These are phyloP conservation scores for Anthonomus grandis DNA, from an alignment of 1,140 invertebrate species.

Conservation along the genomic window DNA sequence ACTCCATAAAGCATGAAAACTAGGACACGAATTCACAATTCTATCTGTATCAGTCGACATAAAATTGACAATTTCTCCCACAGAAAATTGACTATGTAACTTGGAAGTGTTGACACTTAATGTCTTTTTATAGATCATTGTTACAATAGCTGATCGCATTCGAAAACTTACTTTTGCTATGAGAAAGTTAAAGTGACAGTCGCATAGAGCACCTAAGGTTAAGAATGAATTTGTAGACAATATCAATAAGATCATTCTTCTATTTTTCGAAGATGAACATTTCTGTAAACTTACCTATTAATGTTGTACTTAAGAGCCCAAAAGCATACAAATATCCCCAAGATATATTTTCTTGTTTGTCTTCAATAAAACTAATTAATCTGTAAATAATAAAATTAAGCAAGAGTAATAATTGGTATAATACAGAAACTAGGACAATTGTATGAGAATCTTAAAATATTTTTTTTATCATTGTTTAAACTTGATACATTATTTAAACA, in stretches of 20 bases:
- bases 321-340: slow-evolving; percentile 79
- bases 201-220: slow-evolving; percentile 65
- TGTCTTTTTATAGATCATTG: slow-evolving; percentile 83
- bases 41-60: slow-evolving; percentile 95
- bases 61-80: slow-evolving; percentile 92
- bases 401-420: background rate
- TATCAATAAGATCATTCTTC: background rate
- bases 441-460: too few relatives aligned
- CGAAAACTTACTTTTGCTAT: slow-evolving; percentile 84
- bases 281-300: slow-evolving; percentile 56
- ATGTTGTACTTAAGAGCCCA: slow-evolving; percentile 63
- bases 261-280: background rate
- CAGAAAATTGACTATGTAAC: slow-evolving; percentile 60
- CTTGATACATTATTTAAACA: too few relatives aligned
- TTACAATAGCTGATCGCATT: slow-evolving; percentile 79
- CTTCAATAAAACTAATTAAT: slow-evolving; percentile 78
- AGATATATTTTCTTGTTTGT: slow-evolving; percentile 60
- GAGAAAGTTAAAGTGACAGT: slow-evolving; percentile 85
- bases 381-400: slow-evolving; percentile 33
- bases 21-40: slow-evolving; percentile 92
- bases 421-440: too few relatives aligned
- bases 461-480: too few relatives aligned
- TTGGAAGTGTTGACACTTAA: slow-evolving; percentile 57
- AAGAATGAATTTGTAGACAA: slow-evolving; percentile 22
- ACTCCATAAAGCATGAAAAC: slow-evolving; percentile 96